Evolutionary conservation across 2,888 invertebrate genomes (phyloP), one percentile per base, ranked within the genome.

Genomic region (Pharmacophagus antenor): DNA sequence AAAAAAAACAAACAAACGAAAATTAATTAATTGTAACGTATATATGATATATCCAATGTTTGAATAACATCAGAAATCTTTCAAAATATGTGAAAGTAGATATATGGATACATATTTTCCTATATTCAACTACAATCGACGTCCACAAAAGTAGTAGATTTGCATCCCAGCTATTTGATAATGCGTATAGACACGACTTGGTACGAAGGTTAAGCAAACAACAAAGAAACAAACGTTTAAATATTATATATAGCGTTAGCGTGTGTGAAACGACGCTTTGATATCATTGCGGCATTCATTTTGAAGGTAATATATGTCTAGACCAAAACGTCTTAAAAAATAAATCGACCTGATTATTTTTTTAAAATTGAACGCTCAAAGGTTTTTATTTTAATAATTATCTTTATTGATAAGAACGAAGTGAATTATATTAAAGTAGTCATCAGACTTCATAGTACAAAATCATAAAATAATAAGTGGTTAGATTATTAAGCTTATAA

Each of bases 191-290:
- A 41, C 48, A 53, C 58, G 48, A 42, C 54, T 6, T 55, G 59
- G 49, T 55, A 59, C 59, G 49, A 59, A 55, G 59, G 54, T 55
- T 55, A 50, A 21, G 44, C 22, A 55, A 59, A 59, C 50, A 59
- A 55, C 49, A 44, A 55, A 54, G 44, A 49, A 59, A 59, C 49
- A 55, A 55, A 59, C 49, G 54, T 54, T 59, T 49, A 54, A 59
- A 59, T 49, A 49, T 54, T 54, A 53, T 49, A 23, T 42, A 31
- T 49, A 21, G 49, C 59, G 59, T 54, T 49, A 21, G 49, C 59
- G 59, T 54, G 53, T 58, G 52, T 31, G 52, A 52, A 58, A 58
- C 42, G 51, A 50, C 44, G 50, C 15, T 10, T 18, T 18, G 23
- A 47, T 48, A 37, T 42, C 17, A 27, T 20, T 15, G 17, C 17